A percentile compares a stretch with the other conserved stretches of the same genome.
Conservation (phyloP, 2,113 vertebrate genomes). For the pig (Sus scrofa) region T2T-Sscrofa CM000819.6:115641501-115642000, state of each 20-base stretch:
- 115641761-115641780: no score
- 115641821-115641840: not conserved
- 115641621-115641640: constrained; percentile 18
- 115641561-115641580: constrained; percentile 23
- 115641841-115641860: not conserved
- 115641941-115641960: not conserved
- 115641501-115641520: not conserved
- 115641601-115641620: not conserved
- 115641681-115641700: constrained; percentile 44
- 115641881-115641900: not conserved
- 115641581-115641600: not conserved
- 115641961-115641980: not conserved
- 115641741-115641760: no score
- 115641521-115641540: not conserved
- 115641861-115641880: not conserved
- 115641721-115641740: not conserved
- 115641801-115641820: not conserved
- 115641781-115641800: not conserved
- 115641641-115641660: not conserved
- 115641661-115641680: not conserved
- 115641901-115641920: not conserved
- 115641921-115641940: not conserved
- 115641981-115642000: not conserved
- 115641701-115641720: not conserved
- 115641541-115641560: not conserved